Base-by-base conservation (phyloP, 1,140 invertebrate species). In the Drosophila rhopaloa region DNA sequence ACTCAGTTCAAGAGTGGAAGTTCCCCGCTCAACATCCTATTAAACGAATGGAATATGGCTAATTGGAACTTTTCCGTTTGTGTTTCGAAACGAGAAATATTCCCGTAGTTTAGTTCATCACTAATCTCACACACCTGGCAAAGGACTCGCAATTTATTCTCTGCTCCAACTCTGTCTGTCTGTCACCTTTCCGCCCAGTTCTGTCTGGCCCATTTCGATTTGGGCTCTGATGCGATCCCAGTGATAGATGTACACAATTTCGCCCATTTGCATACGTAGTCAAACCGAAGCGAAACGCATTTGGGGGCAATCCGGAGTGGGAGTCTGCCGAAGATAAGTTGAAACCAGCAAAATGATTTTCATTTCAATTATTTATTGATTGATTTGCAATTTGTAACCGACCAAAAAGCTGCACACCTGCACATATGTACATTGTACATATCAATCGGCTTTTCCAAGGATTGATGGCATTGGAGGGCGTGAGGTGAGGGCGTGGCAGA, bases 301-400 rank as follows among this genome's bases (percentile, higher is more conserved):
- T 16, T n/a, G 70, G 48, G 11, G 13, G 14, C 0, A 8, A 24
- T 24, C 24, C 24, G 29, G 1, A 32, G 29, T 32, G 38, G 40
- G 56, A 19, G 38, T 53, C 63, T 77, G 65, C 47, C 53, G 57
- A 86, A 83, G 84, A 88, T 88, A 89, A 88, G 84, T 88, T 88
- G 80, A 81, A 88, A 88, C 84, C 84, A 89, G 84, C 76, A 88
- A 88, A 88, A 88, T 88, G 84, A 88, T 88, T 88, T 88, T 88
- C 84, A 88, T 88, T 88, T 88, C 84, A 88, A 88, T 88, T 88
- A 88, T 88, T 88, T 88, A 88, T 88, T 88, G 84, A 88, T 88
- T 89, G 84, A 88, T 88, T 88, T 88, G 84, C 84, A 88, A 88
- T 88, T 88, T 88, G 84, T 88, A 88, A 88, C 84, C 80, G 73